Percentiles rank a stretch among this genome's conserved stretches.
Conservation (phyloP, 2,113 vertebrate species). For the Scartelaos histophorus region DNA sequence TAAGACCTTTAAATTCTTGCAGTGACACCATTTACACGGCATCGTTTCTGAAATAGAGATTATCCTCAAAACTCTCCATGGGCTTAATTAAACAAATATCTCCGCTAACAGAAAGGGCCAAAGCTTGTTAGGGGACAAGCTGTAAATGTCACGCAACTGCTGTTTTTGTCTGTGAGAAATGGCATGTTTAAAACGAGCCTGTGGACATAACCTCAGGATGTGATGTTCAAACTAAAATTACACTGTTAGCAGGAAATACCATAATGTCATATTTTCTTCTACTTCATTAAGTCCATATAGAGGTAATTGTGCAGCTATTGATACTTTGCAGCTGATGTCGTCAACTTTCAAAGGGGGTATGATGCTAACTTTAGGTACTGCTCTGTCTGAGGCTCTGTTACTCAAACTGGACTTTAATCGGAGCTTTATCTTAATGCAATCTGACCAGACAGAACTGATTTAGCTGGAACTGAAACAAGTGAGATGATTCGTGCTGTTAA, state of each 20-base stretch:
- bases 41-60: constrained; percentile 29
- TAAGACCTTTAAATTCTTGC: background rate
- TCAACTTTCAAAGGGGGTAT: too few relatives aligned
- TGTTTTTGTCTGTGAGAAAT: constrained; percentile 36
- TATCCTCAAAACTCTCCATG: constrained; percentile 2
- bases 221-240: background rate
- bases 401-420: too few relatives aligned
- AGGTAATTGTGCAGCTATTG: background rate
- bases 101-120: constrained; percentile 4
- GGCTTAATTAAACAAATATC: constrained; percentile 9
- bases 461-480: too few relatives aligned
- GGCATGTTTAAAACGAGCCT: constrained; percentile 33
- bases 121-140: constrained; percentile 1
- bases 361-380: too few relatives aligned
- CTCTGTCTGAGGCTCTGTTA: too few relatives aligned
- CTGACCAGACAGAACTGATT: too few relatives aligned
- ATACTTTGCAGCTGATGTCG: too few relatives aligned
- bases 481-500: too few relatives aligned
- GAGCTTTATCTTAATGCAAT: too few relatives aligned
- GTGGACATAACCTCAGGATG: constrained; percentile 24
- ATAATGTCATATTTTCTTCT: background rate
- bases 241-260: background rate
- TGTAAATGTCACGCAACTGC: constrained; percentile 25
- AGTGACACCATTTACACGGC: constrained; percentile 31
- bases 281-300: background rate